Evolutionary conservation across 2,797 vertebrate genomes (phyloP), one percentile per base, ranked within the genome.

Genomic region (Pipistrellus kuhlii): DNA sequence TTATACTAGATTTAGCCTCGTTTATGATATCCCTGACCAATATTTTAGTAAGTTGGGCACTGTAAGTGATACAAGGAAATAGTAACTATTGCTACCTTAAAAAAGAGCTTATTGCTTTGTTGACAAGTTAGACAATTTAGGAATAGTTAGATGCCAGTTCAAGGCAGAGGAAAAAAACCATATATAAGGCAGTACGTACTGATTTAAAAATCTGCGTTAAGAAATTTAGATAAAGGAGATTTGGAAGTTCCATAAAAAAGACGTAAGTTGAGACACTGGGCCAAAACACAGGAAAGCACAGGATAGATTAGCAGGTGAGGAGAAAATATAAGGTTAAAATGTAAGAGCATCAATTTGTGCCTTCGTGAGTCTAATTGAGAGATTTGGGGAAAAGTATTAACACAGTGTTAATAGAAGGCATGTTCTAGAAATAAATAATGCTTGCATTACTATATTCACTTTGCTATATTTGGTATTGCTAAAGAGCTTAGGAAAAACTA

Each of bases 271-370:
- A 84, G 35, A 81, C 44, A 23, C 6, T 72, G 81, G 27, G 57
- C 55, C 35, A 80, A 92, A 93, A 13, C 55, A 76, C 7, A 62
- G 38, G 20, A 35, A 95, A 71, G 25, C 92, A 8, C 57, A 83
- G 35, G 27, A 44, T 85, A 71, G 14, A 76, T 96, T 82, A 82
- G 7, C 30, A 81, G 27, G 8, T 86, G 75, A 90, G 76, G 38
- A 77, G 55, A 88, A 90, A 78, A 92, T 88, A 46, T 0, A 73
- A 88, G 21, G 21, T 95, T 73, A 94, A 94, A 85, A 85, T 85
- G 6, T 78, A 82, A 82, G 14, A 85, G 2, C 13, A 38, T 91
- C 46, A 41, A 3, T 96, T 96, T 88, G 46, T 76, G 71, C 11
- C 35, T 82, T 82, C 89, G 23, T 71, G 41, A 90, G 20, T 30